Conservation (phyloP, 2,888 invertebrate species). For the Lithophane ornitopus region DNA sequence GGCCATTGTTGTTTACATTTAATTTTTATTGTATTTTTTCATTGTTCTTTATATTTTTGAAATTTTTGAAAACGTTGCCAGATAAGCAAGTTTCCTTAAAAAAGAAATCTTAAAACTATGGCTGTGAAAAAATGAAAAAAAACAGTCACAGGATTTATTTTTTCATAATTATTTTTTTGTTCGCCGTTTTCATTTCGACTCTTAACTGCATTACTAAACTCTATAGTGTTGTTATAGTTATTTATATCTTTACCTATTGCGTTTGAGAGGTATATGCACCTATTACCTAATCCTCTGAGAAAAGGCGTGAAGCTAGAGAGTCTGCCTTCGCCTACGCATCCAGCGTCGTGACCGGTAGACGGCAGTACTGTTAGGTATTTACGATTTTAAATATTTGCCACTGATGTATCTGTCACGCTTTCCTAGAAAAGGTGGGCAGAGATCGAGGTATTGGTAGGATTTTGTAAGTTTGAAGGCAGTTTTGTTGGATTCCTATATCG, state of each 20-base stretch:
- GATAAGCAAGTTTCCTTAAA: no score
- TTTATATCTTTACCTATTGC: background rate
- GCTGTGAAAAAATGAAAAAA: no score
- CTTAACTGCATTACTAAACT: no score
- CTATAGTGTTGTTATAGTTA: no score
- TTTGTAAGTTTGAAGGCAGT: background rate
- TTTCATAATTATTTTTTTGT: no score
- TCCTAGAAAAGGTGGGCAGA: conserved; percentile 43
- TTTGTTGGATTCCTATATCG: background rate
- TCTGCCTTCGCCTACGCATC: conserved; percentile 45
- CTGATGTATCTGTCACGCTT: conserved; percentile 67
- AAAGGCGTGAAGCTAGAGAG: conserved; percentile 4
- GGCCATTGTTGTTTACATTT: no score
- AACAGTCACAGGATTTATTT: no score
- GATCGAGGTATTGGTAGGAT: background rate
- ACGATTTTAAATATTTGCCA: conserved; percentile 65
- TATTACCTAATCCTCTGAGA: background rate
- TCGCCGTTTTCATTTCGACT: no score
- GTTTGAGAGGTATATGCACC: background rate
- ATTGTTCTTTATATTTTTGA: no score
- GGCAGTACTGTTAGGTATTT: conserved; percentile 65
- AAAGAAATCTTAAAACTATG: no score
- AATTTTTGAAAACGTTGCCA: no score
- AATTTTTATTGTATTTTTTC: no score
- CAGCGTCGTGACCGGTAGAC: conserved; percentile 54